Evolutionary conservation across 1,140 invertebrate species (phyloP).

Genomic region (Drosophila nebulosa): DNA sequence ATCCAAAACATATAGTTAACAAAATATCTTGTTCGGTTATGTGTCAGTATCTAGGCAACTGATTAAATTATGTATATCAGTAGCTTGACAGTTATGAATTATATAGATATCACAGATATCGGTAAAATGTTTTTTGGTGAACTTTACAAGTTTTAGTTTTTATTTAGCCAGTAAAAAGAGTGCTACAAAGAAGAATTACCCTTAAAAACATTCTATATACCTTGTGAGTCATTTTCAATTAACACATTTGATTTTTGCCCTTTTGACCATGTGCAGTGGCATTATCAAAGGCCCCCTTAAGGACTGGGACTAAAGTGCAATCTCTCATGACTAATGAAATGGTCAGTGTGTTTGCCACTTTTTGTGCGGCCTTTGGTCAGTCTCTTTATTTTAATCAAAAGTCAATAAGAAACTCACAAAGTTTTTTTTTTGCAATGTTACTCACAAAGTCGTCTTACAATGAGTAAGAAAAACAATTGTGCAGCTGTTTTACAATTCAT

Average conservation of each 20-base stretch:
- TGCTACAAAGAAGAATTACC: not conserved
- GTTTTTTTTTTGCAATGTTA: too few relatives aligned
- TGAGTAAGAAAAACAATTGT: not conserved
- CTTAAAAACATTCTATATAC: too few relatives aligned
- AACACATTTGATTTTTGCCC: not conserved
- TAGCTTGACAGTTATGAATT: slow-evolving; percentile 1
- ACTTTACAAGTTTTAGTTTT: not conserved
- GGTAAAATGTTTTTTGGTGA: not conserved
- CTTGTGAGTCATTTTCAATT: too few relatives aligned
- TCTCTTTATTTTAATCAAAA: too few relatives aligned
- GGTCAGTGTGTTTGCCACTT: too few relatives aligned
- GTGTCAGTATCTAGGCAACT: not conserved
- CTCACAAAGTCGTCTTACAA: not conserved
- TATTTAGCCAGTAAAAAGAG: not conserved
- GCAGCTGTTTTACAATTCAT: slow-evolving; percentile 33
- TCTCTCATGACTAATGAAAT: not conserved
- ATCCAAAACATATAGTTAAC: not conserved
- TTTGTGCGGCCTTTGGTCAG: not conserved
- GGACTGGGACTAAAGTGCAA: not conserved
- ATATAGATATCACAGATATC: slow-evolving; percentile 3
- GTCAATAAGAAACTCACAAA: not conserved
- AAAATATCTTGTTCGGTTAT: not conserved
- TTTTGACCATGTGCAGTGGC: too few relatives aligned
- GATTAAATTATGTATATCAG: not conserved
- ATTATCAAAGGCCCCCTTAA: not conserved